Percentiles rank a stretch among this genome's conserved stretches.
Evolutionary conservation across 1,140 invertebrate genomes (phyloP).

Genomic region (Odontomachus brunneus): DNA sequence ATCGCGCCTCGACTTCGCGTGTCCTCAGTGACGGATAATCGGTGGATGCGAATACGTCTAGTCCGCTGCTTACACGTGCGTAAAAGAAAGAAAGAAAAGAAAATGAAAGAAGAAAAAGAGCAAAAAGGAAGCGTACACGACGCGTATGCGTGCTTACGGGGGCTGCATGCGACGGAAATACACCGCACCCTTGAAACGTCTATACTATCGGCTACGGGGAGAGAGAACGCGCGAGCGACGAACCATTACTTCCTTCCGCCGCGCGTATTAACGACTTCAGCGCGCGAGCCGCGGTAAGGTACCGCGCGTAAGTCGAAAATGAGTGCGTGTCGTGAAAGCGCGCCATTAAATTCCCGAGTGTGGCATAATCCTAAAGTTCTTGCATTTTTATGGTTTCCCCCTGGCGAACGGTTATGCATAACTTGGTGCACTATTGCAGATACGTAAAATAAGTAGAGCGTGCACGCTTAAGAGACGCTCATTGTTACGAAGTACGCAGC

Average conservation of each 20-base stretch:
- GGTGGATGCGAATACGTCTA: conserved; percentile 61
- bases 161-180: background rate
- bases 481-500: conserved; percentile 72
- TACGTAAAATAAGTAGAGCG: conserved; percentile 74
- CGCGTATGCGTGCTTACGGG: conserved; percentile 4
- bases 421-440: conserved; percentile 70
- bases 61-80: conserved; percentile 45
- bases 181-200: conserved; percentile 19
- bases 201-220: conserved; percentile 30
- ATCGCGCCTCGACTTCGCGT: conserved; percentile 56
- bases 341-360: conserved; percentile 54
- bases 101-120: no score
- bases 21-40: conserved; percentile 56
- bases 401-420: conserved; percentile 72
- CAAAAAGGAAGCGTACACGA: background rate
- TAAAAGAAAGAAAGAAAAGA: background rate
- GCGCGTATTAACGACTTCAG: conserved; percentile 60
- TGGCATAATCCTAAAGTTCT: conserved; percentile 65
- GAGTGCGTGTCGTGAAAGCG: conserved; percentile 43
- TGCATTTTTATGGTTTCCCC: conserved; percentile 65
- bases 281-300: conserved; percentile 10
- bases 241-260: conserved; percentile 44
- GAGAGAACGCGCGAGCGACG: conserved; percentile 18
- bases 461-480: conserved; percentile 68
- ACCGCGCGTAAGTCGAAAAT: conserved; percentile 46